These are phyloP conservation scores for Dermochelys coriacea DNA, from an alignment of 2,797 vertebrate genomes.

Conservation along the genomic window DNA sequence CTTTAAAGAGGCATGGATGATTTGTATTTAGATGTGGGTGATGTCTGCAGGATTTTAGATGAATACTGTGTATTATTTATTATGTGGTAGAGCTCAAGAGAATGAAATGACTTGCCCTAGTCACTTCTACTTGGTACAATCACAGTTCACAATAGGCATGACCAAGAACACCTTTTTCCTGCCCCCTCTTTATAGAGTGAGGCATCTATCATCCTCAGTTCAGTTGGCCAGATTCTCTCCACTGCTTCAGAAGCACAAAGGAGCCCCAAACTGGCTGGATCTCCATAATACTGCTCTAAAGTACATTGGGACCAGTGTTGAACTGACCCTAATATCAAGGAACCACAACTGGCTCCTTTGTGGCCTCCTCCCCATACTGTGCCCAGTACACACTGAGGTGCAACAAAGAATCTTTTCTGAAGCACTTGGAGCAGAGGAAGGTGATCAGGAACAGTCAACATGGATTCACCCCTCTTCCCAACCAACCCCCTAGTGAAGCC, in stretches of 20 bases:
- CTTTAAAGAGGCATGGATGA: not conserved
- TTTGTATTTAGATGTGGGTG: not conserved
- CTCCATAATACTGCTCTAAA: not conserved
- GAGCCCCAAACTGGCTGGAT: not conserved
- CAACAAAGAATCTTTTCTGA: not conserved
- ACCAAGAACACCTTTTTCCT: not conserved
- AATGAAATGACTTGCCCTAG: not conserved
- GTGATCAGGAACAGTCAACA: too few species aligned
- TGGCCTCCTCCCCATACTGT: not conserved
- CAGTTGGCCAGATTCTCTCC: not conserved
- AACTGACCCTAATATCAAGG: not conserved
- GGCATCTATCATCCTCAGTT: not conserved
- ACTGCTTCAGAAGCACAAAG: not conserved
- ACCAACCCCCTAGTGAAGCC: too few species aligned
- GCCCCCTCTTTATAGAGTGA: not conserved
- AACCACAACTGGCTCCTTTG: not conserved
- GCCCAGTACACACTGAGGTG: not conserved
- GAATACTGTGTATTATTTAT: not conserved
- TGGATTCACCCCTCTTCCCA: too few species aligned
- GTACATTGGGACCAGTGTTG: too few species aligned
- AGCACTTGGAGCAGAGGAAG: too few species aligned
- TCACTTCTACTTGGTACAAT: not conserved
- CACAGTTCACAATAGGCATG: not conserved
- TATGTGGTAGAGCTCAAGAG: not conserved
- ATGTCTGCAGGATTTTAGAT: not conserved